A percentile compares a stretch with the other conserved stretches of the same genome.
These are phyloP conservation scores for Drosophila neocordata DNA, from an alignment of 1,140 invertebrate species.

Conservation along the genomic window DNA sequence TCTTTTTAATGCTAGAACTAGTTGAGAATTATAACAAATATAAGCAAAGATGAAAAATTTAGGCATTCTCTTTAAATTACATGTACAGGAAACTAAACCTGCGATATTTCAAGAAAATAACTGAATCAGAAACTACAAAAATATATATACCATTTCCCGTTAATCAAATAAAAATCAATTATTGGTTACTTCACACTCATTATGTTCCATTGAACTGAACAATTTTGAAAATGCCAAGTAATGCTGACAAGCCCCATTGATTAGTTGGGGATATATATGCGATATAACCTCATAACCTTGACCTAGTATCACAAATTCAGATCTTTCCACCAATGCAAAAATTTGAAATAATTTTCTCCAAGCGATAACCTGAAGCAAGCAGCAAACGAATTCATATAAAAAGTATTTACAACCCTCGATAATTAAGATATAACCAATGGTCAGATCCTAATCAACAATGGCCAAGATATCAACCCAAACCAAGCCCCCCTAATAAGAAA, in stretches of 20 bases:
- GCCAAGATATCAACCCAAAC: conserved; percentile 4
- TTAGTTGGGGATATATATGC: conserved; percentile 14
- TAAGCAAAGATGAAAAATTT: no score
- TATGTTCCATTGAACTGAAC: neutral
- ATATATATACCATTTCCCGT: neutral
- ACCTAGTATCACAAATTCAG: conserved; percentile 57
- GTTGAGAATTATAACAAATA: no score
- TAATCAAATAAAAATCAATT: neutral
- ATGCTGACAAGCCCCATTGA: conserved; percentile 47
- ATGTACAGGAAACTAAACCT: no score
- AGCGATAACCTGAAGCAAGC: neutral
- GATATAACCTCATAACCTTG: conserved; percentile 54
- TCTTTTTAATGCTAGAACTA: no score
- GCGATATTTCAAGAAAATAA: no score
- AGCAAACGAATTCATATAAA: conserved; percentile 13
- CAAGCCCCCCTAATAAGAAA: conserved; percentile 31
- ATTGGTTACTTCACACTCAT: neutral
- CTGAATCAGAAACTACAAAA: neutral
- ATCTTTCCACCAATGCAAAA: conserved; percentile 28
- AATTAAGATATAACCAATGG: conserved; percentile 10
- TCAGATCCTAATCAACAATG: conserved; percentile 18
- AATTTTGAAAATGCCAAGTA: conserved; percentile 12
- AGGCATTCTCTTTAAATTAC: no score
- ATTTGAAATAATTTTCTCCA: conserved; percentile 4
- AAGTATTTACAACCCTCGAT: conserved; percentile 36